Conservation (phyloP, 2,888 invertebrate species). For the Myopa tessellatipennis region DNA sequence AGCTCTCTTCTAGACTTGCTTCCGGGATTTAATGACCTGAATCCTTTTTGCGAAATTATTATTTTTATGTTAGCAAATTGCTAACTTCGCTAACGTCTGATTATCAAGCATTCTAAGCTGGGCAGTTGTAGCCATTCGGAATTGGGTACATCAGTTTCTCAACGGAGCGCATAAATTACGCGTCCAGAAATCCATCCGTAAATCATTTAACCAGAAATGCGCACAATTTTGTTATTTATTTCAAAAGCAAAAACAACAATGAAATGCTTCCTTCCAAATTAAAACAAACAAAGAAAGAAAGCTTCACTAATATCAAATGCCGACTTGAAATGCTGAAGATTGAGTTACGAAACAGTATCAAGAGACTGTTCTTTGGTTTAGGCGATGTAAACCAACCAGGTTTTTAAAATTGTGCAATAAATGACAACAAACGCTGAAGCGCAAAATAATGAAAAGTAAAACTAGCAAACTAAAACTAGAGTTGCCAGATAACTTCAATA, state of each 20-base stretch:
- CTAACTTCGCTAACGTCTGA: slow-evolving; percentile 23
- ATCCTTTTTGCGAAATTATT: slow-evolving; percentile 59
- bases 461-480: too few relatives aligned
- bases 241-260: slow-evolving; percentile 8
- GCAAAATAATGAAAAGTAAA: too few relatives aligned
- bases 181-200: slow-evolving; percentile 22
- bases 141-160: not conserved
- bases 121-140: not conserved
- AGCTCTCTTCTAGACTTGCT: slow-evolving; percentile 54
- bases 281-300: too few relatives aligned
- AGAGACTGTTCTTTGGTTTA: too few relatives aligned
- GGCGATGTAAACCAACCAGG: too few relatives aligned
- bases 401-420: too few relatives aligned
- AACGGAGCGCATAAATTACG: slow-evolving; percentile 16
- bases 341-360: too few relatives aligned
- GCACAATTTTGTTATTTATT: slow-evolving; percentile 38
- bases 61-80: slow-evolving; percentile 13
- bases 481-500: too few relatives aligned
- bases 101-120: slow-evolving; percentile 18
- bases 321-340: not conserved
- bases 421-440: too few relatives aligned
- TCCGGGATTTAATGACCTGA: slow-evolving; percentile 68
- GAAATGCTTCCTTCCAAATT: slow-evolving; percentile 19
- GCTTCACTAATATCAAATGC: too few relatives aligned
- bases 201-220: slow-evolving; percentile 23